Percentiles rank a stretch among this genome's conserved stretches.
Conservation (phyloP, 1,140 invertebrate genomes). For the Aphelenchoides fujianensis region DNA sequence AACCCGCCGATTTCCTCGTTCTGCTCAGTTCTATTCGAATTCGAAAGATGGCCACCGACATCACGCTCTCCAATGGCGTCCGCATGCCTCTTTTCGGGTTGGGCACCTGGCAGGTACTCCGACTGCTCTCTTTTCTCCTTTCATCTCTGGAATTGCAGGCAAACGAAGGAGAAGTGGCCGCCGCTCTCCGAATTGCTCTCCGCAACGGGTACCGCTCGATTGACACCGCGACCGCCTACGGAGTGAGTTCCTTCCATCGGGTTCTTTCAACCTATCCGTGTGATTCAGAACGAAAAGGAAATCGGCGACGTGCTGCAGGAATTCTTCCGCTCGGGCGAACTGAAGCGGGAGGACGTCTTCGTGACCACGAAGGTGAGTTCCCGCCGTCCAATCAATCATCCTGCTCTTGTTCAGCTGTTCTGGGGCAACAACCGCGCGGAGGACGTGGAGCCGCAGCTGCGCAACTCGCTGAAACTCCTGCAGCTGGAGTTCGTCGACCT, state of each 20-base stretch:
- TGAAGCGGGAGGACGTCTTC: conserved; percentile 76
- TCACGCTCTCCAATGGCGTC: conserved; percentile 30
- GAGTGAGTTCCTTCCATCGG: not conserved
- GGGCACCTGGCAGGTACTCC: conserved; percentile 33
- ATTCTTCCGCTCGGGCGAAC: conserved; percentile 71
- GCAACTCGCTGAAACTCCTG: conserved; percentile 72
- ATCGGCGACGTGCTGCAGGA: conserved; percentile 75
- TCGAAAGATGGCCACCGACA: not conserved
- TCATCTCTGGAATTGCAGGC: conserved; percentile 17
- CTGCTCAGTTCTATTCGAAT: not conserved
- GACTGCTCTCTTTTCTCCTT: not conserved
- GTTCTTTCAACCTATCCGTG: conserved; percentile 51
- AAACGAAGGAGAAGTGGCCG: conserved; percentile 26
- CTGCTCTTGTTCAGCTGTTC: conserved; percentile 70
- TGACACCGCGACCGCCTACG: conserved; percentile 74
- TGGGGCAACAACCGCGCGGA: conserved; percentile 66
- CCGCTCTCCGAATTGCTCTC: conserved; percentile 37
- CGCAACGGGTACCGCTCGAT: conserved; percentile 46
- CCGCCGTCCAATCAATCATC: conserved; percentile 57
- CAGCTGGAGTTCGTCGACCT: conserved; percentile 78
- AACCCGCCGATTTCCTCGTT: no score
- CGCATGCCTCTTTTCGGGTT: conserved; percentile 40
- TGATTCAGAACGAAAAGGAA: conserved; percentile 71
- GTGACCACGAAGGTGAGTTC: conserved; percentile 75
- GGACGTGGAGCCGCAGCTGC: conserved; percentile 73